Conservation (phyloP, 2,888 invertebrate genomes). For the Athripsodes cinereus region DNA sequence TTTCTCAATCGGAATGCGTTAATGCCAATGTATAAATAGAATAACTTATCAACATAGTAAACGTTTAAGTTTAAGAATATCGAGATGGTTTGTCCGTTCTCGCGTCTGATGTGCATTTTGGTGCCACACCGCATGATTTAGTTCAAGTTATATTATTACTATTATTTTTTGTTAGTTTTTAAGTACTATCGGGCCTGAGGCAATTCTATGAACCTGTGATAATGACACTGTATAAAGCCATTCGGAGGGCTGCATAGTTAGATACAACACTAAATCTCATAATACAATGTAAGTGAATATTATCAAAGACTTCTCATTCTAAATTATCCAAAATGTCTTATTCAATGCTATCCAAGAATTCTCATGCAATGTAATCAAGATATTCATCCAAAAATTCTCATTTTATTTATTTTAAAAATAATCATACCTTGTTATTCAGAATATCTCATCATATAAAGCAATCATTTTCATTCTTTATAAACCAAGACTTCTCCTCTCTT, state of each 20-base stretch:
- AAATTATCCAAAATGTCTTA: too few relatives aligned
- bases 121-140: conserved; percentile 12
- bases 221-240: conserved; percentile 25
- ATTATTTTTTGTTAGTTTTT: conserved; percentile 9
- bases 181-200: conserved; percentile 27
- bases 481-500: too few relatives aligned
- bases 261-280: background rate
- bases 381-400: too few relatives aligned
- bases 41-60: too few relatives aligned
- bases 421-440: too few relatives aligned
- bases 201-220: conserved; percentile 28
- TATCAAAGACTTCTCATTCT: too few relatives aligned
- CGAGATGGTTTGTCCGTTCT: conserved; percentile 3
- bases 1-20: background rate
- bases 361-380: too few relatives aligned
- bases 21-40: background rate
- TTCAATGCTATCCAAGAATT: too few relatives aligned
- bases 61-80: too few relatives aligned
- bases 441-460: too few relatives aligned
- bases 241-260: conserved; percentile 20
- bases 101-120: conserved; percentile 20
- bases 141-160: conserved; percentile 7
- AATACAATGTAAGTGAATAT: background rate
- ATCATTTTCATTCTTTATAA: too few relatives aligned
- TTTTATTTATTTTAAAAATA: too few relatives aligned